Evolutionary conservation across 2,888 invertebrate genomes (phyloP), one percentile per base, ranked within the genome.

Genomic region (Deroplatys truncata): DNA sequence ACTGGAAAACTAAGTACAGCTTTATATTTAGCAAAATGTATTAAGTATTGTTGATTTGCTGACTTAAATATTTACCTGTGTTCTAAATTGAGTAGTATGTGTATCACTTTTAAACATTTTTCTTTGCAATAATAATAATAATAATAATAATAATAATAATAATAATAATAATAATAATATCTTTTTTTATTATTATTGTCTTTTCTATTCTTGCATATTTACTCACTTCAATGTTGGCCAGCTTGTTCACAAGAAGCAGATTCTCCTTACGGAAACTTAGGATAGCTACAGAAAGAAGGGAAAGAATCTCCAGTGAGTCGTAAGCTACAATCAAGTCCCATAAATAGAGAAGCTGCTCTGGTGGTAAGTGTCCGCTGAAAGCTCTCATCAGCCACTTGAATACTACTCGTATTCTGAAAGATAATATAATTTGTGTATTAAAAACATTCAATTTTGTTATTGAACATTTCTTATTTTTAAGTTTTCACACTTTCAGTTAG

Each of bases 351-450:
- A 99, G 95, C 93, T 99, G 98, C 92, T 98, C 98, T 0, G 98
- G 98, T 0, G 98, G 97, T 86, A 99, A 94, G 92, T 98, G 98
- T 0, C 99, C 99, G 92, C 98, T 98, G 93, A 99, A 99, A 2
- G 98, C 99, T 91, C 98, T 95, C 96, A 99, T 98, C 85, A 99
- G 93, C 99, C 99, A 99, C 93, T 99, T 98, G 93, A 99, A 98
- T 1, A 98, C 98, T 43, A 99, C 96, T 92, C 97, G 95, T 89
- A 99, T 95, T 4, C 98, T 99, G 92, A 91, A 92, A 72, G 82
- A 87, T 86, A 86, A 31, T 10, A 28, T 86, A 13, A 89, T 82
- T 72, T 43, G 28, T 88, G 1, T 84, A 9, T 28, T 84, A 25
- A 84, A 84, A 88, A 31, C 16, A 28, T 31, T 28, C n/a, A 25